Percentiles rank a stretch among this genome's conserved stretches.
Evolutionary conservation across 2,888 invertebrate genomes (phyloP).

Genomic region (Sycophila texana): DNA sequence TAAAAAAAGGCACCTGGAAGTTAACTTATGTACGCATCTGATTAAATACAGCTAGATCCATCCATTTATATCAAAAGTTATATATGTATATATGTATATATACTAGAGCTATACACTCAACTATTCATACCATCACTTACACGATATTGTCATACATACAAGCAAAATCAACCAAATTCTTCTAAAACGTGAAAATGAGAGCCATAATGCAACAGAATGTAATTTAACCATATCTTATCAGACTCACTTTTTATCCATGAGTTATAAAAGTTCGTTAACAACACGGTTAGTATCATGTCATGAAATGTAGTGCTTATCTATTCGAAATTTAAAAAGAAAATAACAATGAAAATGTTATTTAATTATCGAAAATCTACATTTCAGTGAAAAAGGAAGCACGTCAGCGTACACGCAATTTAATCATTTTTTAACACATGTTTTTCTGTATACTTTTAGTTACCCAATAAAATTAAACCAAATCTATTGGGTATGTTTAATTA

Average conservation of each 20-base stretch:
- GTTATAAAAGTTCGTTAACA: slow-evolving; percentile 43
- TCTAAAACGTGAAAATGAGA: slow-evolving; percentile 53
- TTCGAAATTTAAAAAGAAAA: slow-evolving; percentile 41
- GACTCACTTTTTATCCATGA: slow-evolving; percentile 37
- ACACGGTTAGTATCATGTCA: slow-evolving; percentile 29
- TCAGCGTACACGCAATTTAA: slow-evolving; percentile 61
- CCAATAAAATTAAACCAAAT: slow-evolving; percentile 52
- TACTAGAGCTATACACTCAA: slow-evolving; percentile 46
- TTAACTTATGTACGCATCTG: slow-evolving; percentile 52
- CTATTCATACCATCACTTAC: slow-evolving; percentile 46
- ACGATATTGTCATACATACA: slow-evolving; percentile 46
- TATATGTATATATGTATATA: slow-evolving; percentile 40
- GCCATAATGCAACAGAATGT: slow-evolving; percentile 53
- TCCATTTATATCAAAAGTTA: slow-evolving; percentile 54
- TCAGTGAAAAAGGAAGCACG: slow-evolving; percentile 66
- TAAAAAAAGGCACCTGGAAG: slow-evolving; percentile 56
- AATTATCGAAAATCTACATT: slow-evolving; percentile 48
- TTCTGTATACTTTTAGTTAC: slow-evolving; percentile 39
- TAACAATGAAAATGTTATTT: slow-evolving; percentile 44
- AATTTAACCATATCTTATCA: slow-evolving; percentile 22
- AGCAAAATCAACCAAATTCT: slow-evolving; percentile 34
- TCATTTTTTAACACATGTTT: slow-evolving; percentile 28
- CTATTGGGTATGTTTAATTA: slow-evolving; percentile 46
- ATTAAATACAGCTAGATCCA: slow-evolving; percentile 51
- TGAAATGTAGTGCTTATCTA: slow-evolving; percentile 33